Percentiles rank a stretch among this genome's conserved stretches.
These are phyloP conservation scores for Macrocentrus cingulum DNA, from an alignment of 1,140 invertebrate genomes.

Conservation along the genomic window DNA sequence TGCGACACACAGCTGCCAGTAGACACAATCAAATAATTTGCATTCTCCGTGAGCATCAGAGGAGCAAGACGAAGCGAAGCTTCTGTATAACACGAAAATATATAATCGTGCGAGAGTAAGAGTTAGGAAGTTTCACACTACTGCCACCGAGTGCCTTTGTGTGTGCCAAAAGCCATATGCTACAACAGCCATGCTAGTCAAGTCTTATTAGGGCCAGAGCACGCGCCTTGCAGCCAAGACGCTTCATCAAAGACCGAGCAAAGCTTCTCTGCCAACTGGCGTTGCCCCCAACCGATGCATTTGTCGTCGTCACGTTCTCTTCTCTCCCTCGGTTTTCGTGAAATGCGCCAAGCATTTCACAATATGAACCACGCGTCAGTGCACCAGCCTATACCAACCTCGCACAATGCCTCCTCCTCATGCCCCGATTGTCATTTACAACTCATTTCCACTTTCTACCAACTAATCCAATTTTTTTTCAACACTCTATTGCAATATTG, in stretches of 20 bases:
- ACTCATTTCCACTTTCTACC: too few species aligned
- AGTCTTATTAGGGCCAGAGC: slow-evolving; percentile 20
- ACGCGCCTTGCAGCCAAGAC: slow-evolving; percentile 14
- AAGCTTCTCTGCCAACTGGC: slow-evolving; percentile 19
- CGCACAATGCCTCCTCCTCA: not conserved
- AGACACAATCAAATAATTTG: slow-evolving; percentile 19
- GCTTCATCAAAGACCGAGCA: slow-evolving; percentile 19
- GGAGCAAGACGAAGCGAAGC: slow-evolving; percentile 12
- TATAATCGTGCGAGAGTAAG: not conserved
- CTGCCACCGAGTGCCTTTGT: slow-evolving; percentile 10
- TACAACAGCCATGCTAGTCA: slow-evolving; percentile 7
- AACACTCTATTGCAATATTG: too few species aligned
- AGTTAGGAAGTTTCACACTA: not conserved
- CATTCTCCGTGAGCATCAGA: slow-evolving; percentile 17
- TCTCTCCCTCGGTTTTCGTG: not conserved
- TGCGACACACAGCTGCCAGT: slow-evolving; percentile 12
- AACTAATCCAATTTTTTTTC: too few species aligned
- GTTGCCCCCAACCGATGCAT: slow-evolving; percentile 5
- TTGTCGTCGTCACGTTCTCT: slow-evolving; percentile 6
- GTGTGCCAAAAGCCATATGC: slow-evolving; percentile 15
- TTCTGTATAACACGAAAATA: not conserved
- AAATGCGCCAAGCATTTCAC: not conserved
- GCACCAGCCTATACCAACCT: not conserved
- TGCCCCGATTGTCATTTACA: slow-evolving; percentile 2
- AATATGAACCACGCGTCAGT: slow-evolving; percentile 21